These are phyloP conservation scores for Balanococcus diminutus DNA, from an alignment of 2,888 invertebrate genomes.

Conservation along the genomic window DNA sequence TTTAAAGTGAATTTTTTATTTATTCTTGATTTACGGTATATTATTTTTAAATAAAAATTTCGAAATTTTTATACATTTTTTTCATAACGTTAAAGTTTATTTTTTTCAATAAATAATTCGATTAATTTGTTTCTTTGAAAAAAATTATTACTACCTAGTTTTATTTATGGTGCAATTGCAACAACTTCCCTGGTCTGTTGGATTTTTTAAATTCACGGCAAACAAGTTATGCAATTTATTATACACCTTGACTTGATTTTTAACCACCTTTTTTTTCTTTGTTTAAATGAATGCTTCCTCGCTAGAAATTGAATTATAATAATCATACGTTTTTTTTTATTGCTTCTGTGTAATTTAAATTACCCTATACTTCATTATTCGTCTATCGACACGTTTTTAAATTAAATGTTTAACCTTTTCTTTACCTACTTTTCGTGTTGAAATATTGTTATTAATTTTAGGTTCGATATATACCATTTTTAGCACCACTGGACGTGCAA, in stretches of 20 bases:
- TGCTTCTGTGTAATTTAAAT: not conserved
- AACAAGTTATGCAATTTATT: not conserved
- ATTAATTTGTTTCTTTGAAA: no score
- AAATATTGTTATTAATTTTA: slow-evolving; percentile 11
- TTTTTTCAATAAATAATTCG: not conserved
- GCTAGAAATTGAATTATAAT: not conserved
- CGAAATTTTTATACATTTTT: no score
- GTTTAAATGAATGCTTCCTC: not conserved
- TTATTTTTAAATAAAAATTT: no score
- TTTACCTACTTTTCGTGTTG: not conserved
- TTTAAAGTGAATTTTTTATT: not conserved
- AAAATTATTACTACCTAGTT: not conserved
- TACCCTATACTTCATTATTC: not conserved
- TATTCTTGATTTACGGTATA: not conserved
- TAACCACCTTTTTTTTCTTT: not conserved
- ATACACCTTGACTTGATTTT: not conserved
- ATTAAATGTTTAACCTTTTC: not conserved
- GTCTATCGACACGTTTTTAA: not conserved
- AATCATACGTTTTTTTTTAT: not conserved
- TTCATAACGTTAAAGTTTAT: not conserved
- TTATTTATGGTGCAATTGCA: not conserved
- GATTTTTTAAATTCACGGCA: not conserved
- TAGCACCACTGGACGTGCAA: not conserved
- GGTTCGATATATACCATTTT: not conserved
- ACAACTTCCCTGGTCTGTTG: no score